Conservation (phyloP, 2,888 invertebrate species). For the Salticus scenicus region DNA sequence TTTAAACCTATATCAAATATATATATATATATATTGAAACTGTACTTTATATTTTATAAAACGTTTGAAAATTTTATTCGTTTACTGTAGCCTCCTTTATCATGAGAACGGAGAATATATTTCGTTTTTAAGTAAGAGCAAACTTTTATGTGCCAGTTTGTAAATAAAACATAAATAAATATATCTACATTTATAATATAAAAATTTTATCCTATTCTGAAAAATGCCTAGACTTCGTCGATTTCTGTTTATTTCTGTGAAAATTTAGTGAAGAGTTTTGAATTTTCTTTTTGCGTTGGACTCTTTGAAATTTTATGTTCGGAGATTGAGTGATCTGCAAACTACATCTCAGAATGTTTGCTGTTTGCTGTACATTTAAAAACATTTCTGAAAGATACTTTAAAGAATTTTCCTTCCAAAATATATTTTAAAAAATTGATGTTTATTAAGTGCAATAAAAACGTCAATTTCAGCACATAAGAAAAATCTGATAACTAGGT, state of each 20-base stretch:
- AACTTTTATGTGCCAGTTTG: slow-evolving; percentile 36
- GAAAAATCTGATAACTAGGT: too few relatives aligned
- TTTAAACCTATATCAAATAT: too few relatives aligned
- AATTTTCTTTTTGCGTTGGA: slow-evolving; percentile 31
- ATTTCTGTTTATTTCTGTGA: slow-evolving; percentile 41
- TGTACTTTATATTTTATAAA: slow-evolving; percentile 42
- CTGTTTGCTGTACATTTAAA: too few relatives aligned
- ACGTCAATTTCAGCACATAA: too few relatives aligned
- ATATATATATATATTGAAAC: slow-evolving; percentile 51
- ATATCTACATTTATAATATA: not conserved
- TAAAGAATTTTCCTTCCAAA: too few relatives aligned
- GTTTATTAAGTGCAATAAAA: too few relatives aligned
- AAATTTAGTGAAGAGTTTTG: slow-evolving; percentile 35
- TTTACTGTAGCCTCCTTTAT: not conserved
- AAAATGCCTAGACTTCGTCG: slow-evolving; percentile 22
- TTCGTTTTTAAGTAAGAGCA: slow-evolving; percentile 51
- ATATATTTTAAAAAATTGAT: too few relatives aligned
- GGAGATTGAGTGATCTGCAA: not conserved
- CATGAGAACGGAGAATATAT: slow-evolving; percentile 13
- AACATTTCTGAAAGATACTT: too few relatives aligned
- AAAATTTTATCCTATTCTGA: slow-evolving; percentile 20
- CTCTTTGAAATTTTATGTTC: not conserved
- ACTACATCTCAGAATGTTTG: too few relatives aligned
- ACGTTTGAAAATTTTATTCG: slow-evolving; percentile 13
- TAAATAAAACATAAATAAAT: slow-evolving; percentile 35